phyloP scores from a whole-genome alignment of 2,797 vertebrate species.

The Hydrophis major region DNA sequence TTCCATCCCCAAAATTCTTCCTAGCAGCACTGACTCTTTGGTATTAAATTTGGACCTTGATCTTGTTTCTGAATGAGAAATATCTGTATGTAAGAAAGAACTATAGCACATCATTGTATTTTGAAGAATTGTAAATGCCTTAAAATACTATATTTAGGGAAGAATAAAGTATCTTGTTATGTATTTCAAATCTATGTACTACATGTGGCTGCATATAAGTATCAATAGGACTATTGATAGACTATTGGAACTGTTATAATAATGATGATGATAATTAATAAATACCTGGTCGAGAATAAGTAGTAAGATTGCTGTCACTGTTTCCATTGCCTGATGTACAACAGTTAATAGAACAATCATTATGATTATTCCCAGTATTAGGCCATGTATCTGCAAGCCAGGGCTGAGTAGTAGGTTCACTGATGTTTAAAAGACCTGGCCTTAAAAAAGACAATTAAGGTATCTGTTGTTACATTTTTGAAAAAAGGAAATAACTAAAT shows the following conservation, averaged over 20 bases:
- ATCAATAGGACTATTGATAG: background rate
- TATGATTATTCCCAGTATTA: constrained; percentile 95
- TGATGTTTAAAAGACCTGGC: constrained; percentile 95
- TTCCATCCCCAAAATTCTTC: background rate
- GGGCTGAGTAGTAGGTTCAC: constrained; percentile 88
- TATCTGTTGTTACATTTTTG: constrained; percentile 34
- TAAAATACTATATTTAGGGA: background rate
- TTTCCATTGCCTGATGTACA: constrained; percentile 93
- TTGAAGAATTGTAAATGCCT: background rate
- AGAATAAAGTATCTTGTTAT: background rate
- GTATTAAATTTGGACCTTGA: background rate
- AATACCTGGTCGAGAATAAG: constrained; percentile 94
- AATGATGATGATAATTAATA: background rate
- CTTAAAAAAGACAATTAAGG: constrained; percentile 68
- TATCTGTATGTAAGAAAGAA: background rate
- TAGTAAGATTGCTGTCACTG: constrained; percentile 96
- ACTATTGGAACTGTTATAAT: background rate
- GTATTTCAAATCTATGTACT: background rate
- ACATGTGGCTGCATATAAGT: background rate
- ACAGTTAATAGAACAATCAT: constrained; percentile 97
- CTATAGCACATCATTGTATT: background rate
- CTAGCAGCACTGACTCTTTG: background rate
- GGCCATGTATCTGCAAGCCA: constrained; percentile 99
- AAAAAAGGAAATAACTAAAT: fast-evolving
- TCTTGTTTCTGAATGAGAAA: background rate